A percentile compares a stretch with the other conserved stretches of the same genome.
phyloP scores from a whole-genome alignment of 1,140 invertebrate species.

The Zeugodacus cucurbitae region DNA sequence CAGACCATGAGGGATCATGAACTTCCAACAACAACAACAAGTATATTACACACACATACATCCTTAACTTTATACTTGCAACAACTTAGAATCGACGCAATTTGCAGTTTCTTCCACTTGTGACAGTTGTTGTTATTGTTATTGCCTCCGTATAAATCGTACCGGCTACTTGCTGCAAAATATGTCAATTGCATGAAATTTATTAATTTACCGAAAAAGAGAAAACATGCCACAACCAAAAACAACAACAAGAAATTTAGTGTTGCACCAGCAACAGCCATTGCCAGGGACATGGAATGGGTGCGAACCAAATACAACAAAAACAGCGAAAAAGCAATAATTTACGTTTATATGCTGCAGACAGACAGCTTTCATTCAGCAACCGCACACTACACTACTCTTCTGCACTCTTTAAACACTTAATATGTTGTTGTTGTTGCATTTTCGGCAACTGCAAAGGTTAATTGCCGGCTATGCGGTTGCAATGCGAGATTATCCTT shows the following conservation, averaged over 20 bases:
- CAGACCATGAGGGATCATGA: not conserved
- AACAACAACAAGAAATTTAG: not conserved
- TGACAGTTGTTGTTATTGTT: not conserved
- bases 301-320: not conserved
- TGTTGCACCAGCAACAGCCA: not conserved
- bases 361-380: not conserved
- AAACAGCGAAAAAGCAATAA: not conserved
- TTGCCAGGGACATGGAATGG: not conserved
- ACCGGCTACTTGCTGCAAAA: not conserved
- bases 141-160: not conserved
- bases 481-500: not conserved
- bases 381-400: not conserved
- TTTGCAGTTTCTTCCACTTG: not conserved
- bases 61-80: not conserved
- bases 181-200: slow-evolving; percentile 12
- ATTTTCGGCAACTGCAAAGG: not conserved
- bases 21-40: too few species aligned
- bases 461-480: not conserved
- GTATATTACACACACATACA: too few species aligned
- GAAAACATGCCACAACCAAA: not conserved
- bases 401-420: not conserved
- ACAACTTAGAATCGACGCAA: not conserved
- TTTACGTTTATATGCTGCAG: not conserved
- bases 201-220: slow-evolving; percentile 20
- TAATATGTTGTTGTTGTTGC: not conserved